Base-by-base conservation (phyloP, 2,113 vertebrate genomes). In the Dasyornis broadbenti region DNA sequence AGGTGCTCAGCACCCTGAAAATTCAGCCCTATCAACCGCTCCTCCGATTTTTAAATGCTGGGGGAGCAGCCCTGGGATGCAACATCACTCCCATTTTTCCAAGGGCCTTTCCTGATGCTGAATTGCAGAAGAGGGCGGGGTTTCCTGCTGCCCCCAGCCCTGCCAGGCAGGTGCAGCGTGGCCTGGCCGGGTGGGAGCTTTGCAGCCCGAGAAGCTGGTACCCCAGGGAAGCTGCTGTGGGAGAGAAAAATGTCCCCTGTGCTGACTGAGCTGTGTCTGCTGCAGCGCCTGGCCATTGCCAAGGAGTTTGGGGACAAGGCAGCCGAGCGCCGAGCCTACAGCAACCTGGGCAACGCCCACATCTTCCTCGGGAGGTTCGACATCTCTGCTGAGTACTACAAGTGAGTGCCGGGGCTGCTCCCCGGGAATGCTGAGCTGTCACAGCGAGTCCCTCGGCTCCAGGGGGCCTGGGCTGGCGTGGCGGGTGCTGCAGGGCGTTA, bases 221-320 rank as follows among this genome's bases (percentile, higher is more conserved):
- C 14, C 49, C 33, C 28, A 3, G 60, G 26, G 65, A 1, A 44
- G 61, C 9, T 57, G 52, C 69, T 45, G 77, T 13, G 37, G 69
- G 7, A 0, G 65, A 40, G 30, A 1, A 28, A 9, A 35, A 35
- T 30, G 82, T 11, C 26, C 3, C 37, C 47, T 14, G 79, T 56
- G 24, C 87, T 85, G 57, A 91, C 18, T 4, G 5, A 4, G n/a
- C 49, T 85, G 39, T 96, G 23, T 90, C 84, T 71, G 40, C 96
- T 87, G 39, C 98, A 99, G 99, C 98, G 99, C 83, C 98, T 99
- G 20, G 98, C 99, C 95, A 99, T 99, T 3, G 99, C 99, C 27
- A 99, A 99, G 97, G 99, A 99, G 92, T 99, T 99, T 52, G 99
- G 99, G 79, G 99, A 99, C 97, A 99, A 99, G 97, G 99, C 99